These are phyloP conservation scores for Steromphala cineraria DNA, from an alignment of 2,888 invertebrate species.

Conservation along the genomic window DNA sequence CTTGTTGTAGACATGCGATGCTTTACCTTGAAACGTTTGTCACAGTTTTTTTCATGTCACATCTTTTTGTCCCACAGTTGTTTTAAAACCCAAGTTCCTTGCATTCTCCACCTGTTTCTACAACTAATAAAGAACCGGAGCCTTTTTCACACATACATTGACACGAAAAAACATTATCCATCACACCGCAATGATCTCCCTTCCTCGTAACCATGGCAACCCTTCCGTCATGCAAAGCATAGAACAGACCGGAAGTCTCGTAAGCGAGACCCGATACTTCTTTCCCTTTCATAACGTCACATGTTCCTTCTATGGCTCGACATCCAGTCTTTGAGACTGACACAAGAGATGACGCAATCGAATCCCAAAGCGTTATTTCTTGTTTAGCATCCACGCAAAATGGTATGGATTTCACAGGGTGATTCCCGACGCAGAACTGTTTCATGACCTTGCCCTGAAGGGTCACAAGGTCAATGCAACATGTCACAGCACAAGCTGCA, in stretches of 20 bases:
- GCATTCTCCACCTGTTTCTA: neutral
- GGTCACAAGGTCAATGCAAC: neutral
- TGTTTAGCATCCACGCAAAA: neutral
- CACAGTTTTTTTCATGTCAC: too few relatives aligned
- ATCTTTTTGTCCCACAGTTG: too few relatives aligned
- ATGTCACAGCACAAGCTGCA: neutral
- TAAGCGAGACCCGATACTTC: neutral
- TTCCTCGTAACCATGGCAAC: neutral
- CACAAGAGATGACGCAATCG: neutral
- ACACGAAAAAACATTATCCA: neutral
- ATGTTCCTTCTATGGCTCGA: neutral
- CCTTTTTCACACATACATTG: neutral
- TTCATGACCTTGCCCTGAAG: slow-evolving; percentile 10
- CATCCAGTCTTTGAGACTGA: neutral
- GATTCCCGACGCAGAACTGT: neutral
- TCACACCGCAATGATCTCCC: neutral
- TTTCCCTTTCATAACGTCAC: neutral
- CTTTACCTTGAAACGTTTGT: too few relatives aligned
- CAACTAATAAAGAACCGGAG: neutral
- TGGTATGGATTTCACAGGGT: neutral
- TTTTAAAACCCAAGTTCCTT: neutral
- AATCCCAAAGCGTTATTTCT: neutral
- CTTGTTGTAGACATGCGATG: too few relatives aligned
- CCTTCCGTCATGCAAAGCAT: neutral
- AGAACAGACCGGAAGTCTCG: neutral